Evolutionary conservation across 64 coral and sea anemone species (phyloP).

Genomic region (Dendrophyllia cribrosa): DNA sequence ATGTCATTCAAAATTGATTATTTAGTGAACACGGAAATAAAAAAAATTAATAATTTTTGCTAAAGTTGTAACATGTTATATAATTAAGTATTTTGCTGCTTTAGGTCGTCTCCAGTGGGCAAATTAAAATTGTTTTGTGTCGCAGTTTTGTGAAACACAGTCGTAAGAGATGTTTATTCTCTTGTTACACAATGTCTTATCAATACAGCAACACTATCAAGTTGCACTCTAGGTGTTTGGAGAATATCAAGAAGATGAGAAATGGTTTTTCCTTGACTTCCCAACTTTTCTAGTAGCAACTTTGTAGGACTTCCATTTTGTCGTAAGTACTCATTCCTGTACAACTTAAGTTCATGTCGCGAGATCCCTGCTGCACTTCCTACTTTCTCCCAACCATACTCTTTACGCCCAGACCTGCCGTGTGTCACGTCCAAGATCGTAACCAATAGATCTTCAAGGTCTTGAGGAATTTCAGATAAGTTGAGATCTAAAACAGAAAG

Average conservation of each 20-base stretch:
- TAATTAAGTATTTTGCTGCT: too few relatives aligned
- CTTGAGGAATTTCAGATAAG: conserved; percentile 12
- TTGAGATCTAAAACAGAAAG: not conserved
- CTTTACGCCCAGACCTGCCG: not conserved
- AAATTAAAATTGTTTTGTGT: too few relatives aligned
- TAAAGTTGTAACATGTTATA: too few relatives aligned
- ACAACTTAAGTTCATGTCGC: not conserved
- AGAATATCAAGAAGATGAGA: conserved; percentile 13
- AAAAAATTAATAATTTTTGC: too few relatives aligned
- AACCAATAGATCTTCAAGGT: conserved; percentile 1
- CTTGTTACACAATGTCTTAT: too few relatives aligned
- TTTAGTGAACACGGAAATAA: too few relatives aligned
- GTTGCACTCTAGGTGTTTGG: not conserved
- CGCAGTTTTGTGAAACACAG: too few relatives aligned
- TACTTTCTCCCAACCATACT: conserved; percentile 16
- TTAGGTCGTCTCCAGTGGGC: too few relatives aligned
- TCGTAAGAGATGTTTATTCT: too few relatives aligned
- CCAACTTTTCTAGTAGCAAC: not conserved
- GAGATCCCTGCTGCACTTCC: not conserved
- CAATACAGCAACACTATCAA: too few relatives aligned
- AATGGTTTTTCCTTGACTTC: conserved; percentile 17
- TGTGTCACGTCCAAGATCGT: not conserved
- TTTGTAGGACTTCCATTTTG: conserved; percentile 6
- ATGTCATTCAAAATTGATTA: too few relatives aligned
- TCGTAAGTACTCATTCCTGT: not conserved